A percentile compares a stretch with the other conserved stretches of the same genome.
These are phyloP conservation scores for Catostomus latipinnis DNA, from an alignment of 2,797 vertebrate genomes.

Conservation along the genomic window DNA sequence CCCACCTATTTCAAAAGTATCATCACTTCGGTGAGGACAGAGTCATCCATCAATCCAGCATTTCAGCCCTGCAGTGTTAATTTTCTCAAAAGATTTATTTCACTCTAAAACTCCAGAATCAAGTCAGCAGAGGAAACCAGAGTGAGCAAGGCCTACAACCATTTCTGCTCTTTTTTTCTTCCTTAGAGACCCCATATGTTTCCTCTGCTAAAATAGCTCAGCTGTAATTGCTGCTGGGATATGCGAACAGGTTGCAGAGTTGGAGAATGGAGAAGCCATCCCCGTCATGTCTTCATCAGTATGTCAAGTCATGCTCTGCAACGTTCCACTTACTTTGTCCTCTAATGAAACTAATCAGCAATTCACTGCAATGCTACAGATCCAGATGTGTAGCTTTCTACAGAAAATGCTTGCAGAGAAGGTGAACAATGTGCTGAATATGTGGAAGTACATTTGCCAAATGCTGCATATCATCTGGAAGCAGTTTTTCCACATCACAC, in stretches of 20 bases:
- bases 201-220: slow-evolving; percentile 39
- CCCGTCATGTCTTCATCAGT: slow-evolving; percentile 9
- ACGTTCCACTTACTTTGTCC: slow-evolving; percentile 8
- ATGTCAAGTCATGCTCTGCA: slow-evolving; percentile 22
- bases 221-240: slow-evolving; percentile 39
- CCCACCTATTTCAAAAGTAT: slow-evolving; percentile 40
- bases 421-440: slow-evolving; percentile 35
- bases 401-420: not conserved
- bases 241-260: slow-evolving; percentile 42
- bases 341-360: slow-evolving; percentile 33
- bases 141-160: slow-evolving; percentile 30
- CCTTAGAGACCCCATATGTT: slow-evolving; percentile 47
- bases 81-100: slow-evolving; percentile 39
- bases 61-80: slow-evolving; percentile 13
- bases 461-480: slow-evolving; percentile 29
- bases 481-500: slow-evolving; percentile 22
- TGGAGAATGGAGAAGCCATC: slow-evolving; percentile 26
- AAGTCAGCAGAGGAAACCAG: slow-evolving; percentile 29
- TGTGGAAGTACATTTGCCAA: not conserved
- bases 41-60: slow-evolving; percentile 31
- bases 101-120: slow-evolving; percentile 36
- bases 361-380: slow-evolving; percentile 10
- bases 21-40: slow-evolving; percentile 35
- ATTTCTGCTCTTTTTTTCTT: slow-evolving; percentile 15
- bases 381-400: slow-evolving; percentile 30